A percentile compares a stretch with the other conserved stretches of the same genome.
These are phyloP conservation scores for Momotus momota DNA, from an alignment of 2,797 vertebrate genomes.

Conservation along the genomic window DNA sequence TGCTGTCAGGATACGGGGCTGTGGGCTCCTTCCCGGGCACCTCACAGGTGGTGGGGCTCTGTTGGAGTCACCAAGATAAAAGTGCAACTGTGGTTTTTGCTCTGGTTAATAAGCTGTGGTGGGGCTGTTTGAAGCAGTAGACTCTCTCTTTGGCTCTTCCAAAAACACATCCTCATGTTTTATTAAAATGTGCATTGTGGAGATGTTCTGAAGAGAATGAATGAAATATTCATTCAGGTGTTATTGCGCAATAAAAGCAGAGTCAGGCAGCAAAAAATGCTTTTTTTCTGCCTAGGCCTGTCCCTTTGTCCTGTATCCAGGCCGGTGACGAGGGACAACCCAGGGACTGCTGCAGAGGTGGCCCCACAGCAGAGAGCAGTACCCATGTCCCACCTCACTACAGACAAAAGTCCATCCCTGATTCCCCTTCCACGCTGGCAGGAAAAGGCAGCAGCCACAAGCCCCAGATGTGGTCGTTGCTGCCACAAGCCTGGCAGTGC, in stretches of 20 bases:
- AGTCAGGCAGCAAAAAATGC: background rate
- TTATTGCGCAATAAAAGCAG: background rate
- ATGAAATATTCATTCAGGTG: conserved; percentile 56
- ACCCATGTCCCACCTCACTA: background rate
- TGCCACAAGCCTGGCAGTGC: background rate
- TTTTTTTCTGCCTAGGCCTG: background rate
- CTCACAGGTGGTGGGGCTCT: accelerated
- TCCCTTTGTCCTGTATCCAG: background rate
- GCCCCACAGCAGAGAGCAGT: background rate
- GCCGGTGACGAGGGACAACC: background rate
- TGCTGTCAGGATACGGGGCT: background rate
- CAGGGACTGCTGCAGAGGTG: background rate
- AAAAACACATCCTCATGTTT: conserved; percentile 49
- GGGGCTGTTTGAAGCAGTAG: background rate
- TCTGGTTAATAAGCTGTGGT: conserved; percentile 17
- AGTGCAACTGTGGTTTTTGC: background rate
- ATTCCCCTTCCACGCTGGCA: background rate
- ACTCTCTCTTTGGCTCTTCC: background rate
- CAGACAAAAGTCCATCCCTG: background rate
- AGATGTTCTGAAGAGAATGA: conserved; percentile 20
- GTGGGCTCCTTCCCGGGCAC: background rate
- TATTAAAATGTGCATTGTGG: conserved; percentile 49
- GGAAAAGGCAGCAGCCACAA: background rate
- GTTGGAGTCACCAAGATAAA: background rate
- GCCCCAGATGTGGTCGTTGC: background rate